These are phyloP conservation scores for Lithobates sylvaticus DNA, from an alignment of 2,797 vertebrate species.

Conservation along the genomic window DNA sequence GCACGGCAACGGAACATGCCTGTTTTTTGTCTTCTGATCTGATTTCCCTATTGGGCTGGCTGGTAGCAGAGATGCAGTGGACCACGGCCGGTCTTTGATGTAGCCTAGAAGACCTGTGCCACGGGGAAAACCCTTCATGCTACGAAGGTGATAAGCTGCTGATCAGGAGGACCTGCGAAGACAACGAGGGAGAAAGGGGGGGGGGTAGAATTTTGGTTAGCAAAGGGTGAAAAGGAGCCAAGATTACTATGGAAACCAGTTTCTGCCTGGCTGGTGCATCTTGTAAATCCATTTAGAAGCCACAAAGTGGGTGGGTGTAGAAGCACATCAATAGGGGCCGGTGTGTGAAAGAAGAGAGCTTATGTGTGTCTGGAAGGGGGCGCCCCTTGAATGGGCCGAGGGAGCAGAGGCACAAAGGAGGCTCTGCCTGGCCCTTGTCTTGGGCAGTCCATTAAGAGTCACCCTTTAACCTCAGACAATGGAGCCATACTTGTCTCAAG, in stretches of 20 bases:
- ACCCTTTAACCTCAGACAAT: conserved; percentile 74
- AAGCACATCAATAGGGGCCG: conserved; percentile 74
- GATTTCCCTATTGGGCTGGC: too few relatives aligned
- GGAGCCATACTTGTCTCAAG: conserved; percentile 65
- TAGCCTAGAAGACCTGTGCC: not conserved
- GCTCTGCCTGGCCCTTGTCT: conserved; percentile 73
- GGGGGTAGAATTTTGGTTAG: conserved; percentile 7
- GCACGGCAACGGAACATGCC: too few relatives aligned
- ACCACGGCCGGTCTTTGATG: too few relatives aligned
- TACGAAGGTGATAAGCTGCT: conserved; percentile 44
- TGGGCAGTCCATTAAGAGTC: conserved; percentile 72
- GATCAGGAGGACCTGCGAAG: conserved; percentile 3
- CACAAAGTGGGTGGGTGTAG: conserved; percentile 86
- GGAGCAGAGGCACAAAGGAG: conserved; percentile 75
- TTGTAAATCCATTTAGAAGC: conserved; percentile 92
- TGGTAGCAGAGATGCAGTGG: not conserved
- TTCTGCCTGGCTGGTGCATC: conserved; percentile 90
- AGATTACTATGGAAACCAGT: conserved; percentile 86
- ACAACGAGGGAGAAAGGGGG: not conserved
- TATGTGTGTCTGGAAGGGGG: conserved; percentile 65
- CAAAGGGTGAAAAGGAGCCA: conserved; percentile 69
- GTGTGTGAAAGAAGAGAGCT: conserved; percentile 73
- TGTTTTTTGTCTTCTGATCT: not conserved
- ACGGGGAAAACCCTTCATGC: not conserved
- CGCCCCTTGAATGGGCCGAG: conserved; percentile 71